phyloP scores from a whole-genome alignment of 2,113 vertebrate species.

The Myocastor coypus region DNA sequence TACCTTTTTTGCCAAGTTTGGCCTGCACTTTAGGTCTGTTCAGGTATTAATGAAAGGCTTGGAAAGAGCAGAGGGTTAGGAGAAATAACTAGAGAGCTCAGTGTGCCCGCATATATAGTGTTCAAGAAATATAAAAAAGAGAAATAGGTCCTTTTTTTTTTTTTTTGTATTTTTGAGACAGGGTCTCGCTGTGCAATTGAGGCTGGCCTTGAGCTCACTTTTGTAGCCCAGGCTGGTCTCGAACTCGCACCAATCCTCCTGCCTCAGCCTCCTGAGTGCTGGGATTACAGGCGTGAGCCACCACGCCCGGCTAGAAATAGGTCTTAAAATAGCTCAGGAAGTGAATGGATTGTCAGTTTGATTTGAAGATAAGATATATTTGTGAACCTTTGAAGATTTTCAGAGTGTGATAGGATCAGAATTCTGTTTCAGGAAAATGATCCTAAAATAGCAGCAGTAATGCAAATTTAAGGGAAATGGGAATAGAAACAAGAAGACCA shows the following conservation, averaged over 20 bases:
- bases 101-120: neutral
- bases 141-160: no score
- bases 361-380: slow-evolving; percentile 5
- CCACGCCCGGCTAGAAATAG: no score
- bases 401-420: neutral
- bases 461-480: neutral
- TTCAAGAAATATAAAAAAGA: neutral
- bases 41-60: neutral
- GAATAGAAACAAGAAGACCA: neutral
- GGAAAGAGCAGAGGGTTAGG: neutral
- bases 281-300: no score
- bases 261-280: no score
- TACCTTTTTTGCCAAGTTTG: neutral
- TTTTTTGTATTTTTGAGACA: no score
- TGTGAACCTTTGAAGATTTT: slow-evolving; percentile 5
- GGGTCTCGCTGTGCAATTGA: no score
- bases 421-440: neutral
- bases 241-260: no score
- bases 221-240: no score
- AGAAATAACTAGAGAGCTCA: neutral
- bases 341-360: neutral
- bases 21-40: neutral
- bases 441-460: neutral
- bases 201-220: no score
- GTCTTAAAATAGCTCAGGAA: neutral